A percentile compares a stretch with the other conserved stretches of the same genome.
phyloP scores from a whole-genome alignment of 2,797 vertebrate species.

The Sarcophilus harrisii region DNA sequence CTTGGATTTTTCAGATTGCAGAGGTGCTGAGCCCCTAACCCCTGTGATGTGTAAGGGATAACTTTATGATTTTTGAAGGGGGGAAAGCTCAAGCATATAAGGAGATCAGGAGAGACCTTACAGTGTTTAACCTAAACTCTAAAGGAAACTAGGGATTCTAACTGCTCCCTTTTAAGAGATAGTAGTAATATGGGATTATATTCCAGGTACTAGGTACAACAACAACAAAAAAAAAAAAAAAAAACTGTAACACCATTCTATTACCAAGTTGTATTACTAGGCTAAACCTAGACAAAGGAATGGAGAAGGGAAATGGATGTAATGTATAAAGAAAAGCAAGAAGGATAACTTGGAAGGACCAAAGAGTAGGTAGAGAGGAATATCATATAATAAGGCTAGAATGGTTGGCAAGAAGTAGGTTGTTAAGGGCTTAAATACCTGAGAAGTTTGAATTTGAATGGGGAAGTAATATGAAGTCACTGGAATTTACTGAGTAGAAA shows the following conservation, averaged over 20 bases:
- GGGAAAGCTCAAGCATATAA: neutral
- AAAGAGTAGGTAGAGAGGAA: neutral
- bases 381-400: neutral
- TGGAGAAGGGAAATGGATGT: neutral
- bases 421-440: neutral
- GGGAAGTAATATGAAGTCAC: neutral
- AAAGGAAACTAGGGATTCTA: neutral
- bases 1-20: neutral
- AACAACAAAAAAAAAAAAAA: neutral
- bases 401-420: neutral
- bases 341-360: neutral
- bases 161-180: neutral
- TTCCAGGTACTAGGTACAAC: too few relatives aligned
- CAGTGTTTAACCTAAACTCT: neutral
- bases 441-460: neutral
- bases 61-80: neutral
- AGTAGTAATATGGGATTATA: neutral
- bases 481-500: neutral
- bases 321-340: neutral
- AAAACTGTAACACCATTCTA: neutral
- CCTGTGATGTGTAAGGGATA: neutral
- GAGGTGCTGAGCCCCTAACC: neutral
- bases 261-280: neutral
- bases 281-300: neutral
- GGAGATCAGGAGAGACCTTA: neutral